Evolutionary conservation across 2,888 invertebrate genomes (phyloP), one percentile per base, ranked within the genome.

Genomic region (Phalera bucephala): DNA sequence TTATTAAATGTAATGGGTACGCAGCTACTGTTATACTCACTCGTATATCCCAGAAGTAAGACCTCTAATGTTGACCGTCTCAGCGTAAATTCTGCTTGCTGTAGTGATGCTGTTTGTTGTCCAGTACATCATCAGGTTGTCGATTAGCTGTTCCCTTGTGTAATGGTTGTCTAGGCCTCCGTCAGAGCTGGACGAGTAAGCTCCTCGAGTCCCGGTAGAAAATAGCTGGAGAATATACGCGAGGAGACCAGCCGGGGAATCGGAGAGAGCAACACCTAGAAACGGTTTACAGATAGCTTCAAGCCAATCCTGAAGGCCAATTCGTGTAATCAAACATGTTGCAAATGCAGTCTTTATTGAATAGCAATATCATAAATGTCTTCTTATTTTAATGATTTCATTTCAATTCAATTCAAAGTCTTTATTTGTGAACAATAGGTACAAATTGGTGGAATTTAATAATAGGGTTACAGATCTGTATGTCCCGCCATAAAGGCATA

Each of bases 101-200:
- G 49, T 52, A 1, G 40, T 42, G 3, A 47, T 36, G 4, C 33
- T 23, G 8, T 44, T 45, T 1, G 36, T 36, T 1, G 13, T 3
- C 55, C 55, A 56, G 15, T 48, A 52, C 0, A 49, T 23, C 56
- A 52, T 55, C 2, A 52, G 13, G 21, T 51, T 55, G 31, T 57
- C 56, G 14, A 57, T 14, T n/a, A 17, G 17, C 17, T 45, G 40
- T 4, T 52, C 50, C 0, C 33, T 26, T n/a, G 31, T 7, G 29
- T 34, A 47, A 2, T 38, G 5, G 1, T 45, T 48, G 8, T 29
- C 21, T 4, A 46, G 20, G 7, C 45, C 45, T 11, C 36, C 38
- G 20, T 45, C 43, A 1, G 4, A n/a, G 31, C 20, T 38, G 22
- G 31, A 3, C 6, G 36, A 15, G 15, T 32, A 39, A 0, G 31